Evolutionary conservation across 2,888 invertebrate genomes (phyloP), one percentile per base, ranked within the genome.

Genomic region (Xiphydria camelus): DNA sequence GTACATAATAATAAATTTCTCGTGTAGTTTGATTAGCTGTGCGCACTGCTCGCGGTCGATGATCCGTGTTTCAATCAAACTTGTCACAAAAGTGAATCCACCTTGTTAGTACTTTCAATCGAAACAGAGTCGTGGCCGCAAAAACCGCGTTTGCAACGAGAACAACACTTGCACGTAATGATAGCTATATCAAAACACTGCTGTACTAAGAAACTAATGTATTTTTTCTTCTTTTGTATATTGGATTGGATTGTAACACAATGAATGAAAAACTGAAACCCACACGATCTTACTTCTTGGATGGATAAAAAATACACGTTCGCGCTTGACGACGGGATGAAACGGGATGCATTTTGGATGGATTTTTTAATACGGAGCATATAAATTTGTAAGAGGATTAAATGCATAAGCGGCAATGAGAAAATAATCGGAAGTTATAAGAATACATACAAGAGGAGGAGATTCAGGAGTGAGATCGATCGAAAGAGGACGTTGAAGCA

Each of bases 151-250:
- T 65, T 62, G 61, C 62, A 57, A 43, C 59, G 51, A 49, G 51
- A 53, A 40, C n/a, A n/a, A n/a, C 6, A 7, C 15, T 33, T 33
- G 26, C 10, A 26, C 14, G 7, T 15, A 33, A 17, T 10, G 18
- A 17, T 33, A 33, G 15, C 33, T 14, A 12, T 18, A 33, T 15
- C 33, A 3, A 7, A 17, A n/a, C n/a, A n/a, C n/a, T 43, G 22
- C 31, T 43, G 43, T 43, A 43, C 21, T 51, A 51, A 51, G 57
- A 54, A 56, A 75, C 75, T 75, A 75, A 75, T 75, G 73, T 73
- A 72, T 75, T 75, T 75, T 75, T 75, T 75, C 75, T 75, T 73
- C 73, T 75, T 75, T 75, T 75, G 75, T 75, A 74, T 75, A 74
- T 75, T 71, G 75, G 73, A 75, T 73, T 72, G 75, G 75, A 75